phyloP scores from a whole-genome alignment of 2,797 vertebrate genomes.

The Epinephelus malabaricus region DNA sequence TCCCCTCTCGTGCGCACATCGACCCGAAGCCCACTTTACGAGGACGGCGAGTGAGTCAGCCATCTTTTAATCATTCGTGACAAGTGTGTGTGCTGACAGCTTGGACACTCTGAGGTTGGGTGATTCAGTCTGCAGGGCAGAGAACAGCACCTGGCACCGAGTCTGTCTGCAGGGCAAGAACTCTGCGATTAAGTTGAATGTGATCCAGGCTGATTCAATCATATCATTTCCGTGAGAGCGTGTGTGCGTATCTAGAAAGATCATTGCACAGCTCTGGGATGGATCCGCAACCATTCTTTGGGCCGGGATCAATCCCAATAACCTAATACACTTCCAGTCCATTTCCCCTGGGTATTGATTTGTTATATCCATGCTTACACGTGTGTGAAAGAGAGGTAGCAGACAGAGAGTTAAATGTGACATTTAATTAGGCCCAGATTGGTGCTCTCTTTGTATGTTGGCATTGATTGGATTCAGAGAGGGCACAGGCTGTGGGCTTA shows the following conservation, averaged over 20 bases:
- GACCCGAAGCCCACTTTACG: constrained; percentile 37
- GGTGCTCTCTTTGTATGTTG: constrained; percentile 31
- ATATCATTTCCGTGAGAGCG: constrained; percentile 2
- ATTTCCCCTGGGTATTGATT: constrained; percentile 55
- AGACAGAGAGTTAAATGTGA: constrained; percentile 55
- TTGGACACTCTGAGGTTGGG: constrained; percentile 23
- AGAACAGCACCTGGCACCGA: constrained; percentile 47
- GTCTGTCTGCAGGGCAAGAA: constrained; percentile 18
- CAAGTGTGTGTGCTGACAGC: constrained; percentile 51
- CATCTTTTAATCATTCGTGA: constrained; percentile 61
- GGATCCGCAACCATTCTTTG: constrained; percentile 19
- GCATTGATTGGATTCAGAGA: constrained; percentile 58
- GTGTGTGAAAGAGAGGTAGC: constrained; percentile 38
- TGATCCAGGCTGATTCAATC: constrained; percentile 45
- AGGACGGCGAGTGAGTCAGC: constrained; percentile 64
- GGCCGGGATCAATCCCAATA: constrained; percentile 41
- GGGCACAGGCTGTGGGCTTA: constrained; percentile 14
- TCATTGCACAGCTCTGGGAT: constrained; percentile 21
- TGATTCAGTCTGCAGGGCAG: constrained; percentile 53
- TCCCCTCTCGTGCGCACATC: not conserved
- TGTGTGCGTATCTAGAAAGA: constrained; percentile 27
- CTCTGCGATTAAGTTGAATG: constrained; percentile 30
- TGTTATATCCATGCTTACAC: constrained; percentile 10
- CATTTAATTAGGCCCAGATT: constrained; percentile 65
- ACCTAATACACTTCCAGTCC: constrained; percentile 59